Conservation (phyloP, 1,140 invertebrate genomes). For the Tetragonula clypearis region DNA sequence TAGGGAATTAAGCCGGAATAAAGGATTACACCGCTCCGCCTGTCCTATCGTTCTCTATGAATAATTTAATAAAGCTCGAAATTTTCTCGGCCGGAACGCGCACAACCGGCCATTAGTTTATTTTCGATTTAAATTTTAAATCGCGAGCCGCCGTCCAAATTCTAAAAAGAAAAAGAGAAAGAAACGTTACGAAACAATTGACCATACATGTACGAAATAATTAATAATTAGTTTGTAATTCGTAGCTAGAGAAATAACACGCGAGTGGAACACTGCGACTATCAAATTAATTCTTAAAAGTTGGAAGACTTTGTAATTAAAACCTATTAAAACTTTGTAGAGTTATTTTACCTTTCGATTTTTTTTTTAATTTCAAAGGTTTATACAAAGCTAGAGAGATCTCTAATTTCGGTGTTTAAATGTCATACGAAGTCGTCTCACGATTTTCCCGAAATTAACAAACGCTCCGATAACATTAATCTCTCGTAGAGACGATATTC, state of each 20-base stretch:
- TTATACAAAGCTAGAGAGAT: too few species aligned
- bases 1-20: constrained; percentile 40
- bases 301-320: too few species aligned
- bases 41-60: constrained; percentile 17
- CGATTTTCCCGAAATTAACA: too few species aligned
- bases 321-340: too few species aligned
- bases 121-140: constrained; percentile 49
- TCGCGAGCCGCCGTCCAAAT: constrained; percentile 10
- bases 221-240: too few species aligned
- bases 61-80: constrained; percentile 50
- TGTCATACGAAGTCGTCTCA: too few species aligned
- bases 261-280: too few species aligned
- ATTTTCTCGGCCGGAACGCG: constrained; percentile 1
- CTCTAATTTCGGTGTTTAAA: too few species aligned
- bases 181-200: constrained; percentile 2
- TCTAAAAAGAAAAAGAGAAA: not conserved
- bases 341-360: too few species aligned
- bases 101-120: constrained; percentile 8
- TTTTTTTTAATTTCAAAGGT: too few species aligned
- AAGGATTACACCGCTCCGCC: constrained; percentile 33
- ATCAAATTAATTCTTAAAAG: too few species aligned
- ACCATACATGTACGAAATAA: not conserved
- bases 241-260: not conserved
- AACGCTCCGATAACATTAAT: too few species aligned
- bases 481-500: not conserved